Evolutionary conservation across 2,888 invertebrate genomes (phyloP).

Genomic region (Hypsopygia costalis): DNA sequence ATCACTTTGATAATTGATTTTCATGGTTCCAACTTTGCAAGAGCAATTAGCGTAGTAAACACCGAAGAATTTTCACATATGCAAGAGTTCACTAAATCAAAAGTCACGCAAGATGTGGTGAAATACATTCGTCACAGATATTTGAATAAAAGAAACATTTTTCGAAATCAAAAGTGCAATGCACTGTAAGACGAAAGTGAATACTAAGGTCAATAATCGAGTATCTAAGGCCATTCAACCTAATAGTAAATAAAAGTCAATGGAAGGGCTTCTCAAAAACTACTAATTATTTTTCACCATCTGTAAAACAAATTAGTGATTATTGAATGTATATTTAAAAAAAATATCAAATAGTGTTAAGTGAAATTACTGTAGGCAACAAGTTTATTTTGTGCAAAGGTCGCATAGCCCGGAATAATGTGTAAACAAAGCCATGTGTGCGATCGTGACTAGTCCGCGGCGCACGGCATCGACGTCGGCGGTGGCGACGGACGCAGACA

Average conservation of each 20-base stretch:
- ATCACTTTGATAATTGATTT: background rate
- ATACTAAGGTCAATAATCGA: conserved; percentile 47
- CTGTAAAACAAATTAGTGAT: background rate
- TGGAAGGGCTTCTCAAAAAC: conserved; percentile 12
- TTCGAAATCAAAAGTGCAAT: conserved; percentile 24
- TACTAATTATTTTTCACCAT: background rate
- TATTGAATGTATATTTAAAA: background rate
- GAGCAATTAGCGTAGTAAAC: background rate
- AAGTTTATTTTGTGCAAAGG: conserved; percentile 32
- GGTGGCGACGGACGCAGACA: conserved; percentile 60
- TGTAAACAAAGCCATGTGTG: conserved; percentile 52
- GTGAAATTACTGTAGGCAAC: conserved; percentile 25
- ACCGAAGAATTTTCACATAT: background rate
- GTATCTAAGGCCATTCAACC: conserved; percentile 42
- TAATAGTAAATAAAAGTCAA: conserved; percentile 20
- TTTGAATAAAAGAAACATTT: conserved; percentile 7
- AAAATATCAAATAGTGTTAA: conserved; percentile 14
- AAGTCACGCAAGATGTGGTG: background rate
- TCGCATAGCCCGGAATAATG: conserved; percentile 27
- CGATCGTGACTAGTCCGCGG: conserved; percentile 27
- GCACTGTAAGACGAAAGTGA: conserved; percentile 42
- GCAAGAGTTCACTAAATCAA: background rate
- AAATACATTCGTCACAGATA: background rate
- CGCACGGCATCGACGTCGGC: conserved; percentile 24
- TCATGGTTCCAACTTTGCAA: background rate